These are phyloP conservation scores for Cosmorhoe ocellata DNA, from an alignment of 2,888 invertebrate genomes.

Conservation along the genomic window DNA sequence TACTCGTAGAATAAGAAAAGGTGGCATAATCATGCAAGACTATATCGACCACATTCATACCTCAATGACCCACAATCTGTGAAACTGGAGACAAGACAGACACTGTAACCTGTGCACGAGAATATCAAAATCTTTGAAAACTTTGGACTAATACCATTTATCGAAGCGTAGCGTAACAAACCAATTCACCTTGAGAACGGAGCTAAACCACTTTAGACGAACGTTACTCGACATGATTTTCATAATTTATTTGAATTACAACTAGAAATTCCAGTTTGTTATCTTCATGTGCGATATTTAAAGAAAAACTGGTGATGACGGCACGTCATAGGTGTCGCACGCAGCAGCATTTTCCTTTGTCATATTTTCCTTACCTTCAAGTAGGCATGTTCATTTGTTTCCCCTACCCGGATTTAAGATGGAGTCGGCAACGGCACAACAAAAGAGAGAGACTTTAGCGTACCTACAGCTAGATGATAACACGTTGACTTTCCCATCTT, in stretches of 20 bases:
- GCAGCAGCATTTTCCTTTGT: conserved; percentile 6
- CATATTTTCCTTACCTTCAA: conserved; percentile 3
- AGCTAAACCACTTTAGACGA: conserved; percentile 20
- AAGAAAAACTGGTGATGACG: conserved; percentile 6
- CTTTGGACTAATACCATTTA: conserved; percentile 28
- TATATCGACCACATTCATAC: too few species aligned
- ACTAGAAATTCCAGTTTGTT: conserved; percentile 20
- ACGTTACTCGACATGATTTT: conserved; percentile 9
- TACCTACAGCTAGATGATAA: too few species aligned
- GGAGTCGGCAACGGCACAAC: too few species aligned
- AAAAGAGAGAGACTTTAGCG: too few species aligned
- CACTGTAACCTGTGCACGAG: neutral
- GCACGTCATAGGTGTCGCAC: neutral
- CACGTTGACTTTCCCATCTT: too few species aligned
- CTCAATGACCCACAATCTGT: neutral
- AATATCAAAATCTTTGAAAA: neutral
- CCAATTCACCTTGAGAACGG: conserved; percentile 48
- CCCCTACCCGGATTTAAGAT: too few species aligned
- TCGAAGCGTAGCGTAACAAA: conserved; percentile 36
- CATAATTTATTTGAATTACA: conserved; percentile 16
- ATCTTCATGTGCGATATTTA: conserved; percentile 7
- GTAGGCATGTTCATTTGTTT: too few species aligned
- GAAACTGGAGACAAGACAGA: neutral
- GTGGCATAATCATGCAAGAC: neutral
- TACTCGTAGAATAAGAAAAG: neutral